Evolutionary conservation across 2,113 vertebrate species (phyloP).

Genomic region (Chloroceryle aenea): DNA sequence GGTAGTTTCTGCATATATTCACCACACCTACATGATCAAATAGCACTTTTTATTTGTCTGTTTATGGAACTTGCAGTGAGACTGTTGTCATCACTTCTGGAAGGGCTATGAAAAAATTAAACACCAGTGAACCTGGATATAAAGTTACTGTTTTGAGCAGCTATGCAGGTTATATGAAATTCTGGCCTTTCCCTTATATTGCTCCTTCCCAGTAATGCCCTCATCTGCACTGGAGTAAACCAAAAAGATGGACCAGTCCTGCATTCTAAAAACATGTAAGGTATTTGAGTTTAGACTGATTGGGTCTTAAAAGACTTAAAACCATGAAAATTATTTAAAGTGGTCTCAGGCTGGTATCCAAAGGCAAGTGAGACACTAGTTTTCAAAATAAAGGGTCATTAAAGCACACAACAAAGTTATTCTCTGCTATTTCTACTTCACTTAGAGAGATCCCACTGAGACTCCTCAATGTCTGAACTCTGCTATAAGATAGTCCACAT

Average conservation of each 20-base stretch:
- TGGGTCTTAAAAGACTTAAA: not conserved
- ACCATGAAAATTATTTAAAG: not conserved
- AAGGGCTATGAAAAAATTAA: not conserved
- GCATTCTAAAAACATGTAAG: not conserved
- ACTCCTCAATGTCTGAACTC: not conserved
- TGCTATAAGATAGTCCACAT: not conserved
- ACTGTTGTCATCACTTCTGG: not conserved
- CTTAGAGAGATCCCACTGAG: not conserved
- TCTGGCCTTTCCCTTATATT: not conserved
- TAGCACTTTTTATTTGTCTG: not conserved
- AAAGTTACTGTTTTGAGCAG: not conserved
- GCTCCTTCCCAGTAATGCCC: not conserved
- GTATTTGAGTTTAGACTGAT: not conserved
- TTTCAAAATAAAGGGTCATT: not conserved
- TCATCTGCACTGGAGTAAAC: not conserved
- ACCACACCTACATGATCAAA: not conserved
- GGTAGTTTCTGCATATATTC: not conserved
- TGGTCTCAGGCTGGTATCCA: not conserved
- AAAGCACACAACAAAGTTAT: not conserved
- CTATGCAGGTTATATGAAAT: not conserved
- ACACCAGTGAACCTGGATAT: not conserved
- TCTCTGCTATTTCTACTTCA: not conserved
- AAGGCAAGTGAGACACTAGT: not conserved
- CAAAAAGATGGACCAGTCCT: not conserved
- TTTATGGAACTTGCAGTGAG: not conserved